A percentile compares a stretch with the other conserved stretches of the same genome.
phyloP scores from a whole-genome alignment of 2,888 invertebrate species.

The Agrochola litura region DNA sequence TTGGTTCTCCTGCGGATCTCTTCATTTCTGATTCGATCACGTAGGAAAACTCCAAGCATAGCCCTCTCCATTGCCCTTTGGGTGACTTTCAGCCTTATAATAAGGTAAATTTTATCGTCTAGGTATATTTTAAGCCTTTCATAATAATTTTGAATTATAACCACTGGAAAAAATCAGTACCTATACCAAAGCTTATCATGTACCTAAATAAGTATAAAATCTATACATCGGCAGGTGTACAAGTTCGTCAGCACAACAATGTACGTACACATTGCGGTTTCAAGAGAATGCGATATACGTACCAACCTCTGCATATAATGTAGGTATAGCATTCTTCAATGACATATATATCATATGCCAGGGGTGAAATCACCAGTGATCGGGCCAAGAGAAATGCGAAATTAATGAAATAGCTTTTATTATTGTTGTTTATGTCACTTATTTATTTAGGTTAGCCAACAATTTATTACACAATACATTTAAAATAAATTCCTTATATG shows the following conservation, averaged over 20 bases:
- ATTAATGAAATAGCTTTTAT: neutral
- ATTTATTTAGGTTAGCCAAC: too few species aligned
- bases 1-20: too few species aligned
- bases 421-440: neutral
- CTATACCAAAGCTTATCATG: neutral
- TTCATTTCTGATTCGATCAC: too few species aligned
- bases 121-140: neutral
- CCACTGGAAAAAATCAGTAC: neutral
- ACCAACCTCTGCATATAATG: neutral
- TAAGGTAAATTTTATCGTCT: too few species aligned
- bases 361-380: conserved; percentile 6
- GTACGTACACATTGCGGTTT: conserved; percentile 38
- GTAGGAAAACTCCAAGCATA: too few species aligned
- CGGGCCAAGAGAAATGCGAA: neutral
- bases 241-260: conserved; percentile 9
- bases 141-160: neutral
- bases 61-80: too few species aligned
- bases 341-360: conserved; percentile 7
- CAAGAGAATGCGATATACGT: conserved; percentile 20
- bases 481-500: too few species aligned
- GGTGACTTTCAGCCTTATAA: too few species aligned
- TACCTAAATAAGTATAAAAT: neutral
- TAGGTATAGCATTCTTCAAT: conserved; percentile 28
- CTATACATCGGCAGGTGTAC: neutral
- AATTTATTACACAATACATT: too few species aligned